Conservation (phyloP, 2,113 vertebrate genomes). For the Stercorarius parasiticus region DNA sequence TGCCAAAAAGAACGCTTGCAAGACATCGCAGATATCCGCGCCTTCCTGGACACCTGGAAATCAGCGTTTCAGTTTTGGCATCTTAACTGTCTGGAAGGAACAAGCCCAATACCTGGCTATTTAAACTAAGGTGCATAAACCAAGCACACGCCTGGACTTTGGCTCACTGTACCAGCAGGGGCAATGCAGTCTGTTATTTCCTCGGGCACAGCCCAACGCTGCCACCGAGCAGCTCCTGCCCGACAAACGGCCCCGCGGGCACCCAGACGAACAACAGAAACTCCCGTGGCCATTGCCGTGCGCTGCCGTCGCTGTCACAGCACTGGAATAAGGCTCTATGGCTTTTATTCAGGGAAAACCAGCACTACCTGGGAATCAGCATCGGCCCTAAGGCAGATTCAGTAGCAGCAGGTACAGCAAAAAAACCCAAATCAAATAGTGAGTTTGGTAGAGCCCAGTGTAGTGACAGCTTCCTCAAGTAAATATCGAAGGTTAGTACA, state of each 20-base stretch:
- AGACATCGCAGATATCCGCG: not conserved
- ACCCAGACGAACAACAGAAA: not conserved
- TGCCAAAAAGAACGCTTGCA: rapidly evolving
- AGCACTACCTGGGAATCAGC: not conserved
- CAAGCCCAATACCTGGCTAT: not conserved
- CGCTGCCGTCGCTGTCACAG: not conserved
- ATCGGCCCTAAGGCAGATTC: not conserved
- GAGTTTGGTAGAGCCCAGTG: not conserved
- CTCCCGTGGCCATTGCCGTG: not conserved
- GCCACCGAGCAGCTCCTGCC: not conserved
- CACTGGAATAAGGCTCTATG: no score
- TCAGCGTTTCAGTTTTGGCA: not conserved
- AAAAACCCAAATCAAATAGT: not conserved
- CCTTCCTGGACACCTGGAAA: not conserved
- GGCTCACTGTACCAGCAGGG: not conserved
- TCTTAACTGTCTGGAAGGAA: not conserved
- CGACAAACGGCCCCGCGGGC: not conserved
- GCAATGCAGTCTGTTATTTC: not conserved
- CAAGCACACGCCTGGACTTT: not conserved
- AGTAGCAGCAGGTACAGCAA: not conserved
- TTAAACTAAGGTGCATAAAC: no score
- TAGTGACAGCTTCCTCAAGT: not conserved
- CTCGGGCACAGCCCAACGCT: not conserved
- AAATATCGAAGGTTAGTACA: not conserved
- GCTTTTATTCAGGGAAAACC: not conserved